Evolutionary conservation across 2,113 vertebrate genomes (phyloP).

Genomic region (Odocoileus virginianus): DNA sequence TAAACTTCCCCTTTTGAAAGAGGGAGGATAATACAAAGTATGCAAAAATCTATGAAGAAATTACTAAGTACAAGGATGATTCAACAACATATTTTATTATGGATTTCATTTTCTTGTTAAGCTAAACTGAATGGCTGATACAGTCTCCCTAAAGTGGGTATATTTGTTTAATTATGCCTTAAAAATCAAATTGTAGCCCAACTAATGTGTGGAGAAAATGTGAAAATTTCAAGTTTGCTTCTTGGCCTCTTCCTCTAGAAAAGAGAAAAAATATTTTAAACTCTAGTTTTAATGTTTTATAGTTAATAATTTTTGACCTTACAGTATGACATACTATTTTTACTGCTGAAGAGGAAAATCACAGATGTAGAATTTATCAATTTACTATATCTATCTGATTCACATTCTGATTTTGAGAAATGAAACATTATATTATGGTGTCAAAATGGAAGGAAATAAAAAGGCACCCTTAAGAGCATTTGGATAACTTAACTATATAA

Average conservation of each 20-base stretch:
- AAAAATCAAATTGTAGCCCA: slow-evolving; percentile 53
- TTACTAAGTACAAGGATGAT: slow-evolving; percentile 30
- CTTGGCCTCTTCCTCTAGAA: slow-evolving; percentile 27
- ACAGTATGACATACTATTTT: slow-evolving; percentile 38
- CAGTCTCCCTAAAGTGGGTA: not conserved
- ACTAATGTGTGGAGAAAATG: slow-evolving; percentile 46
- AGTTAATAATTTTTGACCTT: slow-evolving; percentile 58
- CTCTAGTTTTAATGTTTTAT: slow-evolving; percentile 53
- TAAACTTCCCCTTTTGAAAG: slow-evolving; percentile 21
- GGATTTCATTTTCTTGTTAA: slow-evolving; percentile 45
- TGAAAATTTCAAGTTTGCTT: slow-evolving; percentile 53
- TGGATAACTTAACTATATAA: slow-evolving; percentile 71
- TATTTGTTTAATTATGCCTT: slow-evolving; percentile 65
- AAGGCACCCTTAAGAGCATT: slow-evolving; percentile 70
- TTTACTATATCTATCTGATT: slow-evolving; percentile 50
- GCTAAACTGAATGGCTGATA: slow-evolving; percentile 34
- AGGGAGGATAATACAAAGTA: slow-evolving; percentile 29
- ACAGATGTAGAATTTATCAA: slow-evolving; percentile 57
- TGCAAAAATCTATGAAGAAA: slow-evolving; percentile 19
- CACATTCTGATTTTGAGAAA: slow-evolving; percentile 64
- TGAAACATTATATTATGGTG: slow-evolving; percentile 67
- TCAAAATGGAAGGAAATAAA: slow-evolving; percentile 72
- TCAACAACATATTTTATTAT: slow-evolving; percentile 52
- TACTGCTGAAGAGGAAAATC: slow-evolving; percentile 34
- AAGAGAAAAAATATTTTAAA: slow-evolving; percentile 40